phyloP scores from a whole-genome alignment of 2,888 invertebrate species.

The Philonicus albiceps region DNA sequence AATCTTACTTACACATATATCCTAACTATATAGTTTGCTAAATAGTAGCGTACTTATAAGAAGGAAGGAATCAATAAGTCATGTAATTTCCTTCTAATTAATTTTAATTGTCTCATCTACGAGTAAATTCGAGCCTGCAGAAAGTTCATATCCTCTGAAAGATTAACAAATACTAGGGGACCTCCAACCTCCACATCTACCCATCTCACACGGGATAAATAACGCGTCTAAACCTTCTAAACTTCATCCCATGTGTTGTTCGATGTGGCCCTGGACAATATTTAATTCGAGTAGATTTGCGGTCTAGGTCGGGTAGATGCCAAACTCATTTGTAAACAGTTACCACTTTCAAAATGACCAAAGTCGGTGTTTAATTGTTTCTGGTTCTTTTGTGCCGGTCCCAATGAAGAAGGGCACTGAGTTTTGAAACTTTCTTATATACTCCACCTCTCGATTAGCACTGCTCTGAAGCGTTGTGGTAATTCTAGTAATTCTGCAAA shows the following conservation, averaged over 20 bases:
- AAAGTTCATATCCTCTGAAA: background rate
- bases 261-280: background rate
- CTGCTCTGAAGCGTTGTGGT: background rate
- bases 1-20: background rate
- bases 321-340: conserved; percentile 33
- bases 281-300: conserved; percentile 21
- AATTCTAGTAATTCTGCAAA: too few relatives aligned
- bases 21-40: background rate
- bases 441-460: background rate
- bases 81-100: background rate
- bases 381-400: background rate
- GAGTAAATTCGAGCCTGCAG: background rate
- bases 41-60: background rate
- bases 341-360: conserved; percentile 36
- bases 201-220: background rate
- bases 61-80: conserved; percentile 9
- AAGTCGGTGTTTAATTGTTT: conserved; percentile 33
- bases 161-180: background rate
- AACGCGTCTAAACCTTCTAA: background rate
- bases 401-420: background rate
- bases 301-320: background rate
- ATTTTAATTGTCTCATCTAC: conserved; percentile 2
- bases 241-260: background rate
- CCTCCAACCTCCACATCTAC: too few relatives aligned
- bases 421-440: background rate